Conservation (phyloP, 2,888 invertebrate species). For the Ichneumon xanthorius region DNA sequence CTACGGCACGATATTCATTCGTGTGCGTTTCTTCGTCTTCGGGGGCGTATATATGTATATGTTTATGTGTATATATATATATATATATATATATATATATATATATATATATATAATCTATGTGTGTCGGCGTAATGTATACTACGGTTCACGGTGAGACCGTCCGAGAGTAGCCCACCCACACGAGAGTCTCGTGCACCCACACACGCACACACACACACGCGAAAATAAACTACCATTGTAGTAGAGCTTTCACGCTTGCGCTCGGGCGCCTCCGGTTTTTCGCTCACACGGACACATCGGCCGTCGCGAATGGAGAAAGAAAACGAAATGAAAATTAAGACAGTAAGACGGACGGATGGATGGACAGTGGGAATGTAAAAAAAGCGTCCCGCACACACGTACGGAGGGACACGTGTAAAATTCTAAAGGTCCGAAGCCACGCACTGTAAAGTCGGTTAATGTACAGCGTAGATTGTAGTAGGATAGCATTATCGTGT, state of each 20-base stretch:
- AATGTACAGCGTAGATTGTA: slow-evolving; percentile 25
- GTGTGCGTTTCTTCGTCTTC: slow-evolving; percentile 34
- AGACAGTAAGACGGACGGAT: slow-evolving; percentile 1
- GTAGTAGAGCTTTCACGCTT: slow-evolving; percentile 50
- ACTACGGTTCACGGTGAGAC: slow-evolving; percentile 66
- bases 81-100: neutral
- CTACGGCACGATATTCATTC: slow-evolving; percentile 62
- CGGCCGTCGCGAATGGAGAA: slow-evolving; percentile 18
- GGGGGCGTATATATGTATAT: neutral
- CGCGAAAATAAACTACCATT: slow-evolving; percentile 38
- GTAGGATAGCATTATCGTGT: neutral
- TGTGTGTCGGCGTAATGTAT: slow-evolving; percentile 17
- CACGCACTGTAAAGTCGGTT: slow-evolving; percentile 29
- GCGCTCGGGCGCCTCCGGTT: slow-evolving; percentile 42
- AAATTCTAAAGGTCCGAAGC: neutral
- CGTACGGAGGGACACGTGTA: neutral
- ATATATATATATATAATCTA: neutral
- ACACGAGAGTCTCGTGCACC: slow-evolving; percentile 33
- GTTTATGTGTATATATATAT: neutral
- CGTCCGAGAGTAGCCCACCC: slow-evolving; percentile 56
- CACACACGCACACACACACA: slow-evolving; percentile 25
- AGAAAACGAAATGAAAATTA: neutral
- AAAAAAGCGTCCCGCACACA: neutral
- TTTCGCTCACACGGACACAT: slow-evolving; percentile 14
- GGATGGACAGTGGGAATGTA: neutral